Percentiles rank a stretch among this genome's conserved stretches.
Conservation (phyloP, 2,888 invertebrate species). For the Chymomyza procnemis region DNA sequence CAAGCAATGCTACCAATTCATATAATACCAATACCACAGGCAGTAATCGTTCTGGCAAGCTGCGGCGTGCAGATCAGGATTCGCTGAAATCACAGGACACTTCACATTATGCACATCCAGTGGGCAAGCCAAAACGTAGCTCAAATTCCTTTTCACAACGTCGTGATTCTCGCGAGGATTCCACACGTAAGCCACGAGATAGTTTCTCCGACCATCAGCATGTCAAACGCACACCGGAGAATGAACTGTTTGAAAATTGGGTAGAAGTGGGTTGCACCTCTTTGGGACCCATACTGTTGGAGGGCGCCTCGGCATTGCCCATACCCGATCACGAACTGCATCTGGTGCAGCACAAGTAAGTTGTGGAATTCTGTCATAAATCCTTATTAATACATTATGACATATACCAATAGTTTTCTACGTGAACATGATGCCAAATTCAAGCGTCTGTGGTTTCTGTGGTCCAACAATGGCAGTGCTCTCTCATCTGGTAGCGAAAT, state of each 20-base stretch:
- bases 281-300: constrained; percentile 93
- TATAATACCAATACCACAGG: constrained; percentile 84
- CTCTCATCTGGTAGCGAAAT: constrained; percentile 81
- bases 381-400: neutral
- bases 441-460: constrained; percentile 95
- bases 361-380: neutral
- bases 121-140: constrained; percentile 67
- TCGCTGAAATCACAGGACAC: constrained; percentile 72
- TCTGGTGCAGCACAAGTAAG: constrained; percentile 87
- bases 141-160: constrained; percentile 77
- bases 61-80: constrained; percentile 75
- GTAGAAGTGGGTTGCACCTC: constrained; percentile 93
- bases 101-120: constrained; percentile 49
- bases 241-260: constrained; percentile 85
- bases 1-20: constrained; percentile 77
- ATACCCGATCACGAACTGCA: constrained; percentile 88
- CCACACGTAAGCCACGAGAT: constrained; percentile 71
- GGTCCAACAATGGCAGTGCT: constrained; percentile 81
- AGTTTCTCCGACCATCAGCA: constrained; percentile 71
- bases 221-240: constrained; percentile 68
- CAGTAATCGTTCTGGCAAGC: constrained; percentile 77
- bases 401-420: constrained; percentile 81
- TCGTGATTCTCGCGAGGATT: constrained; percentile 76
- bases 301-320: constrained; percentile 91
- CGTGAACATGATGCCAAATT: constrained; percentile 90